Evolutionary conservation across 2,113 vertebrate genomes (phyloP).

Genomic region (Oostethus manadensis): DNA sequence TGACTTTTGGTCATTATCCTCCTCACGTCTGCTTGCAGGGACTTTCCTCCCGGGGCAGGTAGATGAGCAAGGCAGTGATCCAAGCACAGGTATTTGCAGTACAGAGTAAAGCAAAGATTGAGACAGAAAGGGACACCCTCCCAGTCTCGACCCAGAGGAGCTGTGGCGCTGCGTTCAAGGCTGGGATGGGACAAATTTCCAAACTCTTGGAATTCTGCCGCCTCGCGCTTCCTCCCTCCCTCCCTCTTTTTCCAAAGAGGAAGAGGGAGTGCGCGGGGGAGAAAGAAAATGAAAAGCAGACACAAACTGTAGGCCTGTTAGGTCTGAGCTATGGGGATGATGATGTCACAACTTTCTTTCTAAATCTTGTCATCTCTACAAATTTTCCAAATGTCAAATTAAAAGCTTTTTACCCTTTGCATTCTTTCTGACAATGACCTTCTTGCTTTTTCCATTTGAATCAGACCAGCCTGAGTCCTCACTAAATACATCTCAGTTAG

Average conservation of each 20-base stretch:
- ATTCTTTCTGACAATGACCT: too few species aligned
- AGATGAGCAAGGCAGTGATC: constrained; percentile 26
- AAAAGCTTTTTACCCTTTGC: not conserved
- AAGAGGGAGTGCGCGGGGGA: constrained; percentile 20
- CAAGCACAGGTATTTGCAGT: too few species aligned
- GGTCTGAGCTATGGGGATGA: constrained; percentile 61
- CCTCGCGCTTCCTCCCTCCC: constrained; percentile 60
- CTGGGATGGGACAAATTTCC: constrained; percentile 67
- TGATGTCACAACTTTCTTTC: constrained; percentile 62
- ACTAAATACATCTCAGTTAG: constrained; percentile 3
- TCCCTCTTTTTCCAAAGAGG: constrained; percentile 62
- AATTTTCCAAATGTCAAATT: constrained; percentile 1
- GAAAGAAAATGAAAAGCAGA: constrained; percentile 69
- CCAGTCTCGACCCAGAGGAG: constrained; percentile 59
- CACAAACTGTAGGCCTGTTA: constrained; percentile 59
- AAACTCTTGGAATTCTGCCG: constrained; percentile 66
- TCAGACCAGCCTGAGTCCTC: not conserved
- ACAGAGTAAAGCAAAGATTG: not conserved
- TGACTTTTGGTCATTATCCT: constrained; percentile 67
- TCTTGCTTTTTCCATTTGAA: too few species aligned
- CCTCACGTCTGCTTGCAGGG: constrained; percentile 10
- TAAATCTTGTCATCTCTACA: constrained; percentile 21
- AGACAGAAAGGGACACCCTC: constrained; percentile 42
- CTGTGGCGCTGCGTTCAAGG: constrained; percentile 59
- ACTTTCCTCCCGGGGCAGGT: constrained; percentile 13